A percentile compares a stretch with the other conserved stretches of the same genome.
These are phyloP conservation scores for Danio tinwini DNA, from an alignment of 2,797 vertebrate genomes.

Conservation along the genomic window DNA sequence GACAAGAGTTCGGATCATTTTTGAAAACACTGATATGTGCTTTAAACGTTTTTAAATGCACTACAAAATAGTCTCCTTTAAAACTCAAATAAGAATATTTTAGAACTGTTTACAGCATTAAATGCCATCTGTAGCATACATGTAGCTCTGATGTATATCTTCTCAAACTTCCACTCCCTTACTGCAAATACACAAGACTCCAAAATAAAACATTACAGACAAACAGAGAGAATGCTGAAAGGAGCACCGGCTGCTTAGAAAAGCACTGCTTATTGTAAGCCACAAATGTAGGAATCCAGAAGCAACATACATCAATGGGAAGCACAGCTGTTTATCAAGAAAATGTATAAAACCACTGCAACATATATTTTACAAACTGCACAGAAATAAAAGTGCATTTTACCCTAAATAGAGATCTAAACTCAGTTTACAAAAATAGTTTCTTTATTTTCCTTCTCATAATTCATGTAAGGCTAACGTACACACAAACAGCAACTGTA, in stretches of 20 bases:
- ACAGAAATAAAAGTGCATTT: neutral
- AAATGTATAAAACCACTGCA: neutral
- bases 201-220: constrained; percentile 7
- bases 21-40: neutral
- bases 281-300: neutral
- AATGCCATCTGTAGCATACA: neutral
- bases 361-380: neutral
- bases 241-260: neutral
- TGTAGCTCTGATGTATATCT: neutral
- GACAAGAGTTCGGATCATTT: neutral
- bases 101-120: neutral
- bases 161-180: neutral
- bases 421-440: neutral
- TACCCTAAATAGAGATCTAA: neutral
- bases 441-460: neutral
- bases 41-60: neutral
- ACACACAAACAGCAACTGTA: neutral
- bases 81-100: neutral
- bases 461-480: neutral
- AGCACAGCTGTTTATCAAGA: neutral
- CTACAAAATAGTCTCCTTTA: neutral
- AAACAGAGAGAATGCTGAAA: constrained; percentile 1
- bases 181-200: constrained; percentile 10
- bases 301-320: constrained; percentile 21
- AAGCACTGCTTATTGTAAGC: constrained; percentile 20